Evolutionary conservation across 2,888 invertebrate genomes (phyloP).

Genomic region (Ophion ellenae): DNA sequence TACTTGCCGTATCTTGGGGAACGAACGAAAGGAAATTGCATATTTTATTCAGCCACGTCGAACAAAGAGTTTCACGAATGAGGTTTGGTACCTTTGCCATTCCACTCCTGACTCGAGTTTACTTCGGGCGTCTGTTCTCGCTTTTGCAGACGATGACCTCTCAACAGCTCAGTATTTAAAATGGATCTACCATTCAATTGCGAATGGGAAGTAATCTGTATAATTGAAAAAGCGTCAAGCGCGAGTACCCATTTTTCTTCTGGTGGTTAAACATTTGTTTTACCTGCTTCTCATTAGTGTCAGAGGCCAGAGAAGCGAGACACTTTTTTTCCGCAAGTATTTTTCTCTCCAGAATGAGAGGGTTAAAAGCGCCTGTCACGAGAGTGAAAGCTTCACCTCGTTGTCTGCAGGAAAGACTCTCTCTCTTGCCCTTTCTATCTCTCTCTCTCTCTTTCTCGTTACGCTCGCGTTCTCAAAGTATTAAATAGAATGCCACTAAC

Average conservation of each 20-base stretch:
- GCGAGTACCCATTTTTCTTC: conserved; percentile 8
- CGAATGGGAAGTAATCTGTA: conserved; percentile 31
- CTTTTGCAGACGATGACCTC: not conserved
- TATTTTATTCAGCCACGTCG: not conserved
- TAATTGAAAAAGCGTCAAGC: conserved; percentile 1
- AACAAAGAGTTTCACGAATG: not conserved
- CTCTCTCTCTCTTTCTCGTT: not conserved
- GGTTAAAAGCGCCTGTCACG: conserved; percentile 34
- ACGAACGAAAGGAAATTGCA: not conserved
- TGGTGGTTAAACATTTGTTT: conserved; percentile 19
- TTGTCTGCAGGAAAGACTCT: conserved; percentile 19
- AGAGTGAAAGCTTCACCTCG: conserved; percentile 23
- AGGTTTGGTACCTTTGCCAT: not conserved
- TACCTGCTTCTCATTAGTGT: conserved; percentile 36
- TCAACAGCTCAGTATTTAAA: conserved; percentile 14
- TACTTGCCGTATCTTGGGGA: not conserved
- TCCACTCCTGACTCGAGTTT: not conserved
- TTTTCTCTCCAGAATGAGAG: conserved; percentile 17
- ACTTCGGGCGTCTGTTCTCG: not conserved
- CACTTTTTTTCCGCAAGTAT: conserved; percentile 18
- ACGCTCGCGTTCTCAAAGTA: conserved; percentile 13
- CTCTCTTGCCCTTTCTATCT: not conserved
- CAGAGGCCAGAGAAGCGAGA: conserved; percentile 4
- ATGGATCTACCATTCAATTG: conserved; percentile 42
- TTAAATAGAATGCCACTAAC: conserved; percentile 21